Evolutionary conservation across 1,140 invertebrate genomes (phyloP), one percentile per base, ranked within the genome.

Genomic region (Trinorchestia longiramus): DNA sequence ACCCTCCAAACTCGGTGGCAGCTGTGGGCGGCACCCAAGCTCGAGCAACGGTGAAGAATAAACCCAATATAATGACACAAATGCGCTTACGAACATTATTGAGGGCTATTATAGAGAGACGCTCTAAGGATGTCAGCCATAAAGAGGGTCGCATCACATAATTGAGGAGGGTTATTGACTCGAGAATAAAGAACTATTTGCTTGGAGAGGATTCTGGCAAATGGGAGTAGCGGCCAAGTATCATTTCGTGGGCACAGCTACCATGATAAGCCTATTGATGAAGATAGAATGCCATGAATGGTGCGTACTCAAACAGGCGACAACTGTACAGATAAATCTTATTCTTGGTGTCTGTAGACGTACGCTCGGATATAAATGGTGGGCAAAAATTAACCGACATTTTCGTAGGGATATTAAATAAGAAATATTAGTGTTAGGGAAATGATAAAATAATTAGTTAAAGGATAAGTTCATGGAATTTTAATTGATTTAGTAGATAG

Each of bases 41-140:
- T 23, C 8, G 0, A 42, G 15, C 43, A 94, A 47, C 11, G 40
- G 4, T 3, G 17, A 94, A 40, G 44, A 44, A 94, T 94, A 94
- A 44, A 45, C 3, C 92, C 92, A 94, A 94, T 94, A 94, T 94
- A 47, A 94, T 94, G 92, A 94, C 92, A 40, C 43, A 94, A 94
- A 47, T 94, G 92, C 43, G 43, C 92, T 94, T 94, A 47, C 41
- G 43, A 94, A 94, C 40, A 47, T 43, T 47, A 94, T 94, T 40
- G 92, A 94, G 92, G 45, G 92, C 43, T 19, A 94, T 94, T 94
- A 45, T 44, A 41, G 41, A 87, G 87, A 87, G 36, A 87, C 11
- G 47, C 19, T 19, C 47, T 53, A 6, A 53, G 47, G 47, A 53
- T 53, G 47, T 6, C 36, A 36, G 87, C 87, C 87, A 87, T 87